phyloP scores from a whole-genome alignment of 1,140 invertebrate genomes.

The Coelopa frigida region DNA sequence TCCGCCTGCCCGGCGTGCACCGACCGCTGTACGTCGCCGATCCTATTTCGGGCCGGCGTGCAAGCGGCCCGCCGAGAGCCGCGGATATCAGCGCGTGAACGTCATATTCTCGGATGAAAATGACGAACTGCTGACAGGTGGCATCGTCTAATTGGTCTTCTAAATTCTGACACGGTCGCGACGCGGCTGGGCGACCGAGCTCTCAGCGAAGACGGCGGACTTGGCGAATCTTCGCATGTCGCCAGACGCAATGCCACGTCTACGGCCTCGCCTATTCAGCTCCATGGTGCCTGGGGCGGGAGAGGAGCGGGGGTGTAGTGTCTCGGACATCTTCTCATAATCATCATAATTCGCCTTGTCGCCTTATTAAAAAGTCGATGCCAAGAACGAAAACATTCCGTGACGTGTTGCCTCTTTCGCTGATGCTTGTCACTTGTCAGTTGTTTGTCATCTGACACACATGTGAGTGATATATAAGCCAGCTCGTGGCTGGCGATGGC shows the following conservation, averaged over 20 bases:
- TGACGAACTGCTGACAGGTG: conserved; percentile 46
- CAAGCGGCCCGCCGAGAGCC: no score
- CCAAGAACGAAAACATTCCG: conserved; percentile 6
- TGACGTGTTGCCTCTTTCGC: neutral
- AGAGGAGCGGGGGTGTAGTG: conserved; percentile 4
- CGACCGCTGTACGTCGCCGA: no score
- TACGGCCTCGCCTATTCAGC: no score
- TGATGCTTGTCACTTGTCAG: conserved; percentile 14
- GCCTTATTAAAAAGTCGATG: neutral
- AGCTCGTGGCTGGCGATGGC: no score
- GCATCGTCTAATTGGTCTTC: conserved; percentile 43
- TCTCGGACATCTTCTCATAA: conserved; percentile 7
- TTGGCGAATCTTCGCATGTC: neutral
- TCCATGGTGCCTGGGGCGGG: neutral
- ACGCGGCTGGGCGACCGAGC: neutral
- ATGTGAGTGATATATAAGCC: conserved; percentile 14
- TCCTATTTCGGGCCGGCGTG: no score
- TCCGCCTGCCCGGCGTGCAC: no score
- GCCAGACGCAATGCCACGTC: no score
- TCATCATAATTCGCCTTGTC: conserved; percentile 14
- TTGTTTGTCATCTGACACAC: conserved; percentile 15
- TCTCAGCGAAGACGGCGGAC: neutral
- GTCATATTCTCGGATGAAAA: conserved; percentile 25
- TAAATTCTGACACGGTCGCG: conserved; percentile 32
- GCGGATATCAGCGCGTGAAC: neutral